A percentile compares a stretch with the other conserved stretches of the same genome.
These are phyloP conservation scores for Octomys mimax DNA, from an alignment of 2,797 vertebrate species.

Conservation along the genomic window DNA sequence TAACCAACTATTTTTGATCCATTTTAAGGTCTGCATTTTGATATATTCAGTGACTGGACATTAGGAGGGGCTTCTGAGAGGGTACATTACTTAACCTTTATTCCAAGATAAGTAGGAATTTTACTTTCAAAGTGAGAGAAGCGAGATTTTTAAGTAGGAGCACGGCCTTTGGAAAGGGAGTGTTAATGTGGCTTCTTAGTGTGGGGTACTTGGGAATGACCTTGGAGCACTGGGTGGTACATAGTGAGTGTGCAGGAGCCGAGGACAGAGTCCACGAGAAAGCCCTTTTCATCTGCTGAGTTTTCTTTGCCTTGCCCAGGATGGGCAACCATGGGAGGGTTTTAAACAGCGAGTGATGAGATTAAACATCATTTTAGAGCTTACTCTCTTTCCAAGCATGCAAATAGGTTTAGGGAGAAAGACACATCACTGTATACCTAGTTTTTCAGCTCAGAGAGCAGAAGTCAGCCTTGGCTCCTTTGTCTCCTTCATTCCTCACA, in stretches of 20 bases:
- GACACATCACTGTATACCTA: not conserved
- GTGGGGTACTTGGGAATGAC: not conserved
- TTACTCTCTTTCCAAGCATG: not conserved
- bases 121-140: not conserved
- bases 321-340: not conserved
- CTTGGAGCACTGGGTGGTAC: not conserved
- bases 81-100: not conserved
- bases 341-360: not conserved
- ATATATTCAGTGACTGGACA: not conserved
- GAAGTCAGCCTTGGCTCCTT: not conserved
- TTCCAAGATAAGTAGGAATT: not conserved
- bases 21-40: not conserved
- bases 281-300: not conserved
- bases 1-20: not conserved
- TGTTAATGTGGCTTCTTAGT: not conserved
- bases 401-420: not conserved
- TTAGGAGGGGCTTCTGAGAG: not conserved
- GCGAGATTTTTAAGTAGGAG: not conserved
- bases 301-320: not conserved
- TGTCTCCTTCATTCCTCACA: too few species aligned
- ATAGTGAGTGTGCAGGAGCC: not conserved
- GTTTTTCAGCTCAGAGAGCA: not conserved
- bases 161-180: not conserved
- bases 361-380: constrained; percentile 28
- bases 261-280: not conserved